Conservation (phyloP, 1,140 invertebrate species). For the Cydia pomonella region DNA sequence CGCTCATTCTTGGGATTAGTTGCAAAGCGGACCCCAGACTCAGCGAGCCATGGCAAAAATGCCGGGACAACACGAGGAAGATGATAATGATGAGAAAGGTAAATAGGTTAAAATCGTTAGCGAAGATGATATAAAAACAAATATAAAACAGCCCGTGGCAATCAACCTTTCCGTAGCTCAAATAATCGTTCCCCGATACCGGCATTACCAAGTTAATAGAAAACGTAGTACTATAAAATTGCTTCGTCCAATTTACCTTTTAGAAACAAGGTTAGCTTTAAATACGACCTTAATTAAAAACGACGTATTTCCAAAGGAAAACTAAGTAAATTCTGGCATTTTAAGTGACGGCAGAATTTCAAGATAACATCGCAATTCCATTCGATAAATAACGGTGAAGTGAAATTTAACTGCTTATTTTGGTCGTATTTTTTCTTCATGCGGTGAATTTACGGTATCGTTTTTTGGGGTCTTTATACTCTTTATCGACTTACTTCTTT, state of each 20-base stretch:
- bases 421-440: conserved; percentile 12
- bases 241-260: conserved; percentile 12
- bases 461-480: conserved; percentile 4
- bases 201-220: conserved; percentile 1
- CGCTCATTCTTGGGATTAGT: no score
- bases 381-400: conserved; percentile 17
- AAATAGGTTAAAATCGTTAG: no score
- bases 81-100: no score
- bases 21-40: no score
- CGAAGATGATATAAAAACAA: neutral
- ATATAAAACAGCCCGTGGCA: neutral
- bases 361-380: conserved; percentile 15
- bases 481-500: conserved; percentile 8
- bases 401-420: conserved; percentile 29
- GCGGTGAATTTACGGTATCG: neutral
- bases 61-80: no score
- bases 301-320: neutral
- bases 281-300: neutral
- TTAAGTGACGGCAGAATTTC: neutral
- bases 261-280: conserved; percentile 22
- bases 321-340: neutral
- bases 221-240: conserved; percentile 11
- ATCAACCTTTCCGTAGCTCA: neutral
- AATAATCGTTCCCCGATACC: neutral
- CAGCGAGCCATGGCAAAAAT: no score